Evolutionary conservation across 2,113 vertebrate species (phyloP).

Genomic region (Apodemus sylvaticus): DNA sequence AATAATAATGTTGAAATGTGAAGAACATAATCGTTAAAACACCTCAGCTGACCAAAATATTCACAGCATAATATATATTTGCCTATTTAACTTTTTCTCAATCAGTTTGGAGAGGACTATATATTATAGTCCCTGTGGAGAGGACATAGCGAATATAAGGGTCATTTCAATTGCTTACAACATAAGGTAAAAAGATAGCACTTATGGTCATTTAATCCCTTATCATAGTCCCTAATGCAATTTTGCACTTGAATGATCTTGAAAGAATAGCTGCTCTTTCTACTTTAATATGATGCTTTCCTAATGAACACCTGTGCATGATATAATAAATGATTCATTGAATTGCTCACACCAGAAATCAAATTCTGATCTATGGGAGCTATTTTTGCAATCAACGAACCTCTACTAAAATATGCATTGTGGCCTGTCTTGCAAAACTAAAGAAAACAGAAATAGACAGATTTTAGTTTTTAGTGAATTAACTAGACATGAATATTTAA

Average conservation of each 20-base stretch:
- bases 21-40: neutral
- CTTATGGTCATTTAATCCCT: slow-evolving; percentile 68
- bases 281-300: slow-evolving; percentile 55
- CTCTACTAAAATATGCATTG: slow-evolving; percentile 61
- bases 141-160: slow-evolving; percentile 29
- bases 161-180: slow-evolving; percentile 69
- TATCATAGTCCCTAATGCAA: slow-evolving; percentile 73
- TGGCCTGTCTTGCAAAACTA: slow-evolving; percentile 10
- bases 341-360: slow-evolving; percentile 69
- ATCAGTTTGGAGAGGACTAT: neutral
- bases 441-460: slow-evolving; percentile 27
- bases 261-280: slow-evolving; percentile 72
- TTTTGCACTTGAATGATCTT: slow-evolving; percentile 80
- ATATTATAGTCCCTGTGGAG: neutral
- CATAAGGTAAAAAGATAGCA: slow-evolving; percentile 73
- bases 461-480: neutral
- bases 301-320: slow-evolving; percentile 74
- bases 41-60: fast-evolving
- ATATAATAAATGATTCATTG: slow-evolving; percentile 70
- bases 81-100: neutral
- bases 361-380: slow-evolving; percentile 68
- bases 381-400: slow-evolving; percentile 67
- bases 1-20: neutral
- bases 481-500: neutral
- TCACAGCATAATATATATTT: neutral